Percentiles rank a stretch among this genome's conserved stretches.
Evolutionary conservation across 2,797 vertebrate species (phyloP).

Genomic region (Coranthus polyacanthus): DNA sequence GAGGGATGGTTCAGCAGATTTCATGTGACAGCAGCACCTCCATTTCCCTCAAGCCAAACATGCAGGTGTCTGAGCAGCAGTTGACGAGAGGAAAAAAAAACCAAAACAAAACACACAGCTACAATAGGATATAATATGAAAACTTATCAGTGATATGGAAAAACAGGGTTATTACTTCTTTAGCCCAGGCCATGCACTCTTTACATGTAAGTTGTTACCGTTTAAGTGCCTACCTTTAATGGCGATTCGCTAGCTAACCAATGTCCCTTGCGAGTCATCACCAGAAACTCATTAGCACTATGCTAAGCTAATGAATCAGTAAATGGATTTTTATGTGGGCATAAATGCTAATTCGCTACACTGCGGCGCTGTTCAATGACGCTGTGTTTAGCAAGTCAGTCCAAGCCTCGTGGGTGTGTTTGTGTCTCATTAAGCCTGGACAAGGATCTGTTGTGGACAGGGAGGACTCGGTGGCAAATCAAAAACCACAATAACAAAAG

Average conservation of each 20-base stretch:
- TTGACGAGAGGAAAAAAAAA: slow-evolving; percentile 5
- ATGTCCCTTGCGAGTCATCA: slow-evolving; percentile 70
- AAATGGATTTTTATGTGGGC: slow-evolving; percentile 83
- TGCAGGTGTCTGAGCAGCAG: slow-evolving; percentile 33
- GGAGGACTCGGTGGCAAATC: too few species aligned
- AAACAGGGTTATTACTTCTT: background rate
- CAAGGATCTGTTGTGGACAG: too few species aligned
- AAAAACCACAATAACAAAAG: too few species aligned
- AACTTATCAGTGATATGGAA: background rate
- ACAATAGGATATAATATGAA: background rate
- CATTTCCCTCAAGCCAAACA: slow-evolving; percentile 30
- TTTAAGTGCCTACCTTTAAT: slow-evolving; percentile 52
- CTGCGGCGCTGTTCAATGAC: slow-evolving; percentile 52
- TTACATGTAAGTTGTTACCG: slow-evolving; percentile 25
- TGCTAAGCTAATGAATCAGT: slow-evolving; percentile 83
- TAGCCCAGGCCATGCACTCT: background rate
- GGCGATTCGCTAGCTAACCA: slow-evolving; percentile 44
- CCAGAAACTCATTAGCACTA: slow-evolving; percentile 74
- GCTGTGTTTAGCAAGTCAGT: slow-evolving; percentile 63
- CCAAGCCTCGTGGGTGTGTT: slow-evolving; percentile 61
- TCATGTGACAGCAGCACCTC: slow-evolving; percentile 51
- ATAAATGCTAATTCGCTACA: slow-evolving; percentile 78
- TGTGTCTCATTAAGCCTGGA: slow-evolving; percentile 65
- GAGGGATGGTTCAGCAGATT: slow-evolving; percentile 66
- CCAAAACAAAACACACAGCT: background rate